Evolutionary conservation across 2,113 vertebrate genomes (phyloP).

Genomic region (Elephas maximus): DNA sequence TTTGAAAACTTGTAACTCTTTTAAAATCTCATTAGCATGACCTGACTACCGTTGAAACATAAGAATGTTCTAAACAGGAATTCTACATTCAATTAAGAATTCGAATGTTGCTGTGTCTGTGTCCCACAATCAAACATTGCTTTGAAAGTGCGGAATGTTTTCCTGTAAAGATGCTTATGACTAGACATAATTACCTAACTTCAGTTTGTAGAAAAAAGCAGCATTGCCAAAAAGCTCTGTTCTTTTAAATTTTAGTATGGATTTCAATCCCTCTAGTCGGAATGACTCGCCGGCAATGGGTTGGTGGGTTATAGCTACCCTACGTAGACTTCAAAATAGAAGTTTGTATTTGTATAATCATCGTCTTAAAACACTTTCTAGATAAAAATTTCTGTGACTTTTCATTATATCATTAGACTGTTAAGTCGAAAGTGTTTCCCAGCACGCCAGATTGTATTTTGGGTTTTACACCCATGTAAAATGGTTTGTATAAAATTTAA

Average conservation of each 20-base stretch:
- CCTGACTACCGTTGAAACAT: neutral
- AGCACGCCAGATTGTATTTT: neutral
- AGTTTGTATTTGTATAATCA: slow-evolving; percentile 16
- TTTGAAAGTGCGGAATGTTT: neutral
- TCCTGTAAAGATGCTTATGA: neutral
- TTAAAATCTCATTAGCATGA: neutral
- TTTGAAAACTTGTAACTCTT: neutral
- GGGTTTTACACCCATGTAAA: neutral
- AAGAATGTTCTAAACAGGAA: neutral
- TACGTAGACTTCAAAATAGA: neutral
- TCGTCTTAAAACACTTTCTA: slow-evolving; percentile 2
- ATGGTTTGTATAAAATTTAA: neutral
- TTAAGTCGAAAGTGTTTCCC: neutral
- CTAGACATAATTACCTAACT: neutral
- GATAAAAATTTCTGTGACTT: slow-evolving; percentile 41
- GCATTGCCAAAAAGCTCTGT: neutral
- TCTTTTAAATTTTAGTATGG: neutral
- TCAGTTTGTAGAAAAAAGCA: neutral
- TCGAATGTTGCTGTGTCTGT: slow-evolving; percentile 12
- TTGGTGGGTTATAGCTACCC: neutral
- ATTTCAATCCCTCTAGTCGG: neutral
- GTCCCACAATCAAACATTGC: neutral
- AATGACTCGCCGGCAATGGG: no score
- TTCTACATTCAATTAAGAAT: neutral
- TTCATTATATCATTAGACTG: neutral